Conservation (phyloP, 2,113 vertebrate genomes). For the Pitta sordida region DNA sequence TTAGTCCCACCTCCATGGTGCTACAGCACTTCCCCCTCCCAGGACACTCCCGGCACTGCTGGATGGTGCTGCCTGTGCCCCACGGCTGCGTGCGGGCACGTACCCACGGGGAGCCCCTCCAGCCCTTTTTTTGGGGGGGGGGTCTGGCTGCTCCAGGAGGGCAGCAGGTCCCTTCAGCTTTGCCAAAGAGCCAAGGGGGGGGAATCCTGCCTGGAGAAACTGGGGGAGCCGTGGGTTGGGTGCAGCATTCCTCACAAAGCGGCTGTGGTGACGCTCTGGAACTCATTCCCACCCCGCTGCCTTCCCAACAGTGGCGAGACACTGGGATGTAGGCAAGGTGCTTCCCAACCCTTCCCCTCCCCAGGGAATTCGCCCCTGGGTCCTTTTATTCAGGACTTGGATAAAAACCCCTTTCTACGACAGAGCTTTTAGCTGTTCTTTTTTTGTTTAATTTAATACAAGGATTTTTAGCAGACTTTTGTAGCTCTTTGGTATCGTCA, state of each 20-base stretch:
- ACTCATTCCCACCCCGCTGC: background rate
- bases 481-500: slow-evolving; percentile 69
- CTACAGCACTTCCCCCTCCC: background rate
- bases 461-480: slow-evolving; percentile 66
- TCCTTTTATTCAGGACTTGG: slow-evolving; percentile 21
- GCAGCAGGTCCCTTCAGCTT: slow-evolving; percentile 11
- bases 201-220: background rate
- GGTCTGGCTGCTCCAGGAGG: background rate
- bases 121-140: background rate
- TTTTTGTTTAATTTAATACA: slow-evolving; percentile 64
- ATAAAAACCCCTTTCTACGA: slow-evolving; percentile 24
- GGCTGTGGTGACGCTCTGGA: background rate
- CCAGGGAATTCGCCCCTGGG: background rate
- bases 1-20: background rate
- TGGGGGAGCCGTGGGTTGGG: background rate
- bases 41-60: background rate
- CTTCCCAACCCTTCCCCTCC: background rate
- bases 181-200: slow-evolving; percentile 38
- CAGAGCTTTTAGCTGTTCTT: background rate
- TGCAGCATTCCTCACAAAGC: accelerated
- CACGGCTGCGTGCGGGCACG: background rate
- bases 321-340: background rate
- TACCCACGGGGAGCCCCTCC: background rate
- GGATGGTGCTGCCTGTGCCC: slow-evolving; percentile 11
- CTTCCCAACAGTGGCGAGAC: background rate